Conservation (phyloP, 2,797 vertebrate species). For the Loris lydekkerianus region DNA sequence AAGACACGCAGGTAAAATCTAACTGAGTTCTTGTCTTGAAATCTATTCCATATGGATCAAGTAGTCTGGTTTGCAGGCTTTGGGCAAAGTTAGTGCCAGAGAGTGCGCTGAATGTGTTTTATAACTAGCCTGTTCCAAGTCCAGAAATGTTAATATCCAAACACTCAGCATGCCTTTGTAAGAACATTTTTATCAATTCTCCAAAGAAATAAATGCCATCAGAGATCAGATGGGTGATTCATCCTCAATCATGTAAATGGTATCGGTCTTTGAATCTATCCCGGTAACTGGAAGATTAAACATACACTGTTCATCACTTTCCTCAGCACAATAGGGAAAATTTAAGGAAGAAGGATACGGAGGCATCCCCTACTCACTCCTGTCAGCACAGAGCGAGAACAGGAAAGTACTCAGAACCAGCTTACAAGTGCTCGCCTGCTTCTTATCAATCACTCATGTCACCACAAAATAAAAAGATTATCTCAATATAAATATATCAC, state of each 20-base stretch:
- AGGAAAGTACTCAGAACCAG: not conserved
- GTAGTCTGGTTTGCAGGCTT: not conserved
- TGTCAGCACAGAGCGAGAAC: not conserved
- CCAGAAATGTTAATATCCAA: not conserved
- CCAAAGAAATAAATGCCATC: conserved; percentile 7
- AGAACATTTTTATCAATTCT: conserved; percentile 8
- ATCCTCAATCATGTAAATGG: not conserved
- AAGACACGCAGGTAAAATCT: not conserved
- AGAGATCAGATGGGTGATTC: not conserved
- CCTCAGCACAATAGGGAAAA: not conserved
- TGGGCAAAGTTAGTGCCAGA: not conserved
- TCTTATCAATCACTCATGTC: not conserved
- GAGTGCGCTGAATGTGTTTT: not conserved
- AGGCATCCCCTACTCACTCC: not conserved
- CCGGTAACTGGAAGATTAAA: not conserved
- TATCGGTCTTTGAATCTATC: not conserved
- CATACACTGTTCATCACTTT: not conserved
- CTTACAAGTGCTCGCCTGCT: not conserved
- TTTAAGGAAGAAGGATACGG: not conserved
- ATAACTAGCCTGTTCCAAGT: not conserved
- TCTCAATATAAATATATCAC: not conserved
- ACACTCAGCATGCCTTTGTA: not conserved
- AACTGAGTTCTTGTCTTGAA: not conserved
- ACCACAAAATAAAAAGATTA: not conserved
- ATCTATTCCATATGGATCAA: not conserved